Base-by-base conservation (phyloP, 2,888 invertebrate species). In the Dolichopus griseipennis region DNA sequence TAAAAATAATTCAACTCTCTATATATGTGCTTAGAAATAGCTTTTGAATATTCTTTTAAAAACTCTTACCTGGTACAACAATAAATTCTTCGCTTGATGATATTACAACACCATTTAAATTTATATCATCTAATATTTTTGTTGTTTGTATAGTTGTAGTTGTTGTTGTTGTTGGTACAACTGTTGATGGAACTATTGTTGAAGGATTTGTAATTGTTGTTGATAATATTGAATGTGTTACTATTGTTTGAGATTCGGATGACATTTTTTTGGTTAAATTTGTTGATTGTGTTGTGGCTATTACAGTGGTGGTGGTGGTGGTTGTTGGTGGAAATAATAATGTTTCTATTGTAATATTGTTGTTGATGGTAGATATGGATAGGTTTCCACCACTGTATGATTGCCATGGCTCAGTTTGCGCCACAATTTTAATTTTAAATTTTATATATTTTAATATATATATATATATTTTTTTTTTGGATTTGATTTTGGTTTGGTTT, bases 51-150 rank as follows among this genome's bases (percentile, higher is more conserved):
- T 27, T 27, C 27, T n/a, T n/a, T n/a, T n/a, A 7, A 52, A 52
- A 15, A 18, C 18, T 63, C 22, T 63, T 64, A 64, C 64, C 64
- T 64, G 64, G 64, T 34, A 34, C 33, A 64, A 64, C 64, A 64
- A 64, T 64, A 34, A 64, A 34, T 37, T 64, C 64, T 12, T 34
- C 64, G 20, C 20, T 64, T 15, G 64, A 64, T 20, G 37, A 34
- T 34, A 34, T 63, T n/a, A 63, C 27, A 63, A 63, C 22, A 12
- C 27, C 27, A 27, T 63, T 63, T 27, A 63, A 27, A 63, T 63
- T 63, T 63, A 27, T 63, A 63, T 63, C 63, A 63, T 63, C 63
- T 63, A 27, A 63, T 27, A 63, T 27, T 15, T 27, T 63, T 21
- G 20, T 61, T 63, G 63, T 27, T 63, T 4, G 27, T 12, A 27